These are phyloP conservation scores for Seira musarum DNA, from an alignment of 2,888 invertebrate species.

Conservation along the genomic window DNA sequence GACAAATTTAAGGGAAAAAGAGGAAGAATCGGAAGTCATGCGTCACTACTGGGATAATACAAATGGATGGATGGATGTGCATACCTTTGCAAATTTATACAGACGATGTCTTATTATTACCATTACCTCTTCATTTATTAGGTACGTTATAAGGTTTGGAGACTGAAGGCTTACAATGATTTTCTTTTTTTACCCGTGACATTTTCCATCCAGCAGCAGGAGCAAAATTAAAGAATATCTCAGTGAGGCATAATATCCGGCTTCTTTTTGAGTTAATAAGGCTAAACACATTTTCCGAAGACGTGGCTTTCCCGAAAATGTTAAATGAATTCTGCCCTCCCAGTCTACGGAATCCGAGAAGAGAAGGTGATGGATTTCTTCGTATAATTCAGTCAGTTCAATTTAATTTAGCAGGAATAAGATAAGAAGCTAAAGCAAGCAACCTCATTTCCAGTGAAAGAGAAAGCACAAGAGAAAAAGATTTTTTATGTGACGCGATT, in stretches of 20 bases:
- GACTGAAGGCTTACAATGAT: background rate
- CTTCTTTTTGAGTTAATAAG: constrained; percentile 10
- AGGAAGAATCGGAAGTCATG: constrained; percentile 9
- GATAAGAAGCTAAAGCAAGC: no score
- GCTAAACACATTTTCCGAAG: background rate
- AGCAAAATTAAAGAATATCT: background rate
- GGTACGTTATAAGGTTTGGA: background rate
- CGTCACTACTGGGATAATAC: background rate
- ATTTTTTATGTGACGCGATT: no score
- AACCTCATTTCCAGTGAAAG: no score
- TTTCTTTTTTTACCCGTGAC: background rate
- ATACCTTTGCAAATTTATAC: background rate
- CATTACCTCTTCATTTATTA: constrained; percentile 1
- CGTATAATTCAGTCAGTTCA: constrained; percentile 11
- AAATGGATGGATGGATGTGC: background rate
- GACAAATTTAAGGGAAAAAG: constrained; percentile 34
- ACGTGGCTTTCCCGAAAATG: background rate
- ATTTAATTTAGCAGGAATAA: constrained; percentile 9
- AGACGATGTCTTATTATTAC: constrained; percentile 2
- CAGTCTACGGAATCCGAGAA: background rate
- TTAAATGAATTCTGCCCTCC: constrained; percentile 6
- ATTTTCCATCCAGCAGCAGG: no score
- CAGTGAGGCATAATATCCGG: background rate
- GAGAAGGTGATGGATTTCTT: constrained; percentile 12
- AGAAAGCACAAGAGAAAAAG: no score